phyloP scores from a whole-genome alignment of 2,888 invertebrate species.

The Cyaniris semiargus region DNA sequence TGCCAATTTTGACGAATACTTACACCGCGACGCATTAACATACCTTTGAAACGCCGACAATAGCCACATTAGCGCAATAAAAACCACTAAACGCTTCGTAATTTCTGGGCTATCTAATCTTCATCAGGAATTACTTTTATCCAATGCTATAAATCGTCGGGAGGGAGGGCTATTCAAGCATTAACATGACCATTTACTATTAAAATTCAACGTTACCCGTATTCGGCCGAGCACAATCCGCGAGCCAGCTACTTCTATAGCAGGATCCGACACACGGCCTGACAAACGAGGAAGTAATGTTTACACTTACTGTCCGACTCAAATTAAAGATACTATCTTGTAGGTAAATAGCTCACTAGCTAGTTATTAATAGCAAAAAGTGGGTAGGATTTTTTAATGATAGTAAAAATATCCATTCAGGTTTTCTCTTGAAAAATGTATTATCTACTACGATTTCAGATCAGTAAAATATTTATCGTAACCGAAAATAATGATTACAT shows the following conservation, averaged over 20 bases:
- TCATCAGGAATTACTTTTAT: conserved; percentile 30
- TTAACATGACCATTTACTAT: conserved; percentile 38
- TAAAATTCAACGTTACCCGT: conserved; percentile 39
- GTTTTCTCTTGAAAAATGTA: not conserved
- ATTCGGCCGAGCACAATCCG: conserved; percentile 35
- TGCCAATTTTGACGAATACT: conserved; percentile 23
- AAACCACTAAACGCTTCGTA: conserved; percentile 28
- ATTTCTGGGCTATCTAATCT: conserved; percentile 32
- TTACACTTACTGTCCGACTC: not conserved
- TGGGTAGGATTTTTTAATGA: not conserved
- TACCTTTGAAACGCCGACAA: conserved; percentile 26
- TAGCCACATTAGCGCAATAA: conserved; percentile 23
- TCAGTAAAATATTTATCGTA: too few species aligned
- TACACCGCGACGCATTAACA: conserved; percentile 15
- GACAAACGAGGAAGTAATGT: conserved; percentile 25
- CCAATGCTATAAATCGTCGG: conserved; percentile 36
- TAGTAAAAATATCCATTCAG: not conserved
- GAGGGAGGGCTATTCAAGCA: conserved; percentile 38
- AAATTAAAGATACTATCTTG: not conserved
- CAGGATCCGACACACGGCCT: conserved; percentile 25
- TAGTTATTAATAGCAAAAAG: not conserved
- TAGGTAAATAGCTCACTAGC: not conserved
- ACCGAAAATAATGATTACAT: too few species aligned
- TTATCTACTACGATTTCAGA: too few species aligned
- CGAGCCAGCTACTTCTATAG: conserved; percentile 32